Base-by-base conservation (phyloP, 1,140 invertebrate species). In the Bombyx mandarina region DNA sequence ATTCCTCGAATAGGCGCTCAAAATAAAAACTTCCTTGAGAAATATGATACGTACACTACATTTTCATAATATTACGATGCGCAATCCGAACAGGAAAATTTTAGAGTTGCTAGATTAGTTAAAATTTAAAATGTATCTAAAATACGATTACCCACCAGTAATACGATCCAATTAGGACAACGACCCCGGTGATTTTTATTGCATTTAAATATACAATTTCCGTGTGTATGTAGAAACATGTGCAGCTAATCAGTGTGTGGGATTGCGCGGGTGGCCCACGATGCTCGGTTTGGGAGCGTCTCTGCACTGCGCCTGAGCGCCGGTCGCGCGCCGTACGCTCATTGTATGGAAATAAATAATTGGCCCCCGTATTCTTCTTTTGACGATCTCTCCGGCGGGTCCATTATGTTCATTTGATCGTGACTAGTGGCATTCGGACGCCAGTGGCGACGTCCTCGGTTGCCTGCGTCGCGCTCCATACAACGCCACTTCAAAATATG, bases 271-370 rank as follows among this genome's bases (percentile, higher is more conserved):
- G 42, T 43, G 52, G 43, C 52, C 8, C 60, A 43, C 60, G 50
- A 56, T 60, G 60, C 58, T 61, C 66, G 63, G 65, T 61, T 12
- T 56, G 64, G 69, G 67, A 74, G 64, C 73, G 75, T 77, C 69
- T 81, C 64, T 70, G 66, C 73, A 74, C 72, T 76, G 73, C 69
- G 75, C 64, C 71, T 71, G 75, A 66, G 64, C 68, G 69, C 62
- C 42, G 50, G 42, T 51, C 70, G 65, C 58, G 58, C 68, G 68
- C 74, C 69, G 74, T 73, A 76, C 75, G 71, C 69, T 74, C 78
- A 86, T 83, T 83, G 80, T 86, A 82, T 81, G 71, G 72, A 75
- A 85, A 81, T 86, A 77, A 69, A 73, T 77, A 86, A 86, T 86
- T 86, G 81, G 73, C 67, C 67, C 63, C 67, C 68, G 79, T 86